Percentiles rank a stretch among this genome's conserved stretches.
These are phyloP conservation scores for Halcyon senegalensis DNA, from an alignment of 2,113 vertebrate species.

Conservation along the genomic window DNA sequence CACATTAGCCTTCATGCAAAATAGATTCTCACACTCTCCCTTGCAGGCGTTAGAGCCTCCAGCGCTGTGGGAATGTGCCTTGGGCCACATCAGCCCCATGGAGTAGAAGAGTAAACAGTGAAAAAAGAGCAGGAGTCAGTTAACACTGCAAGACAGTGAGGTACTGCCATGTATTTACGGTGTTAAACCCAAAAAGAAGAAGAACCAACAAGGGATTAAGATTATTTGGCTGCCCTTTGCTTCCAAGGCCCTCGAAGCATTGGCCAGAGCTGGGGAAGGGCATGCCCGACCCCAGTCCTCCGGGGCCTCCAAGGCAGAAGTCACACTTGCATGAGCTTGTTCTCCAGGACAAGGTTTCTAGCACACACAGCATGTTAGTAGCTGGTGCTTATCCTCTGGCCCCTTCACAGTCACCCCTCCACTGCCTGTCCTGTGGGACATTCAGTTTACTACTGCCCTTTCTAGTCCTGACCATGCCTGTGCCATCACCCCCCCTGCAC, in stretches of 20 bases:
- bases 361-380: background rate
- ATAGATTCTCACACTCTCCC: constrained; percentile 2
- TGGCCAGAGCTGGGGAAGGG: background rate
- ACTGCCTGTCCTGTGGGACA: background rate
- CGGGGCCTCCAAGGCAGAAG: background rate
- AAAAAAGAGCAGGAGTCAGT: background rate
- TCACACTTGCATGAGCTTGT: background rate
- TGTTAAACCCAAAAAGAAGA: background rate
- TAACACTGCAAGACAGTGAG: background rate
- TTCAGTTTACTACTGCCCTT: background rate
- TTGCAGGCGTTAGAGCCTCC: background rate
- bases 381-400: background rate
- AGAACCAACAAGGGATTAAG: background rate
- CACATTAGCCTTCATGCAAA: constrained; percentile 20
- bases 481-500: no score
- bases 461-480: background rate
- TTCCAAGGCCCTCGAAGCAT: background rate
- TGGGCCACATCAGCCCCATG: background rate
- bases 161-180: fast-evolving
- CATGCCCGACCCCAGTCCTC: background rate
- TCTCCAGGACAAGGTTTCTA: background rate
- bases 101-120: background rate
- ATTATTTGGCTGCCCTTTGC: background rate
- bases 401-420: background rate
- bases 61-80: background rate